Percentiles rank a stretch among this genome's conserved stretches.
Evolutionary conservation across 2,797 vertebrate genomes (phyloP).

Genomic region (Tapera naevia): DNA sequence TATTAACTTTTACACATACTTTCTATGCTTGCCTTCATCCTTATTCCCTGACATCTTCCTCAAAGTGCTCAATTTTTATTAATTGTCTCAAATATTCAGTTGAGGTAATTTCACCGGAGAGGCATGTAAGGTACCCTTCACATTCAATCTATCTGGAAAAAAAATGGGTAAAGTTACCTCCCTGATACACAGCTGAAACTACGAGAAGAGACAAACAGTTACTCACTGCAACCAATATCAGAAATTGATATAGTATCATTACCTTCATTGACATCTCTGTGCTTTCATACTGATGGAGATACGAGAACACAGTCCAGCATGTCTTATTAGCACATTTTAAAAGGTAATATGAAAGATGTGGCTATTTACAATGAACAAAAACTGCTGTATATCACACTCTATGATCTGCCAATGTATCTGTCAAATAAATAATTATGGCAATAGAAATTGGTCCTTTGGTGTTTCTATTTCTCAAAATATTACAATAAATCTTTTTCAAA

Average conservation of each 20-base stretch:
- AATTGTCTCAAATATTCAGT: neutral
- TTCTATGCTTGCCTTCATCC: neutral
- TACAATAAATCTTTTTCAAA: neutral
- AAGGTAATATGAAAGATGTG: neutral
- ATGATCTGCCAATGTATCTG: neutral
- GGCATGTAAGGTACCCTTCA: neutral
- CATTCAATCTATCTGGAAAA: neutral
- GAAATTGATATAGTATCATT: neutral
- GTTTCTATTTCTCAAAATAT: neutral
- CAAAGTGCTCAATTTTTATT: neutral
- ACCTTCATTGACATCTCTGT: neutral
- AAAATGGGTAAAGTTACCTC: neutral
- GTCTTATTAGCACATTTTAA: neutral
- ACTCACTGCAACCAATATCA: neutral
- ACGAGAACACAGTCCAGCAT: neutral
- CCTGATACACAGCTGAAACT: neutral
- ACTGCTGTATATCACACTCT: neutral
- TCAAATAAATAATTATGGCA: neutral
- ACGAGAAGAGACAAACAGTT: neutral
- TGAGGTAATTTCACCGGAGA: neutral
- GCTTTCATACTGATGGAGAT: neutral
- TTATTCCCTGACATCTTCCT: neutral
- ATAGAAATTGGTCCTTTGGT: neutral
- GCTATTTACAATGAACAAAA: neutral
- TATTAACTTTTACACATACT: neutral